A percentile compares a stretch with the other conserved stretches of the same genome.
phyloP scores from a whole-genome alignment of 1,140 invertebrate species.

The Philotrypesis tridentata region DNA sequence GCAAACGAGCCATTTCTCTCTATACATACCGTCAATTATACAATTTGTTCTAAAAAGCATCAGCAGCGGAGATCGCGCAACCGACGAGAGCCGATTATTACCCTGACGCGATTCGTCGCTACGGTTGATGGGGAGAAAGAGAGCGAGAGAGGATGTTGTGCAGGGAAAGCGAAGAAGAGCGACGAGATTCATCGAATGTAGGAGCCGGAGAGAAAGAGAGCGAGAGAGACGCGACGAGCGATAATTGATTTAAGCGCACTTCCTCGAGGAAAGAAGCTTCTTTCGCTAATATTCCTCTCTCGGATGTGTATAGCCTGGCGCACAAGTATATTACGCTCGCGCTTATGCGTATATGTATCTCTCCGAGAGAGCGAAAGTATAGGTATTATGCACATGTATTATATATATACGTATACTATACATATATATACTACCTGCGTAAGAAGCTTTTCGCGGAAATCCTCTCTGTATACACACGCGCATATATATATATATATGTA shows the following conservation, averaged over 20 bases:
- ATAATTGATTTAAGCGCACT: slow-evolving; percentile 21
- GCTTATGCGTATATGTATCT: no score
- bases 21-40: slow-evolving; percentile 22
- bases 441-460: slow-evolving; percentile 19
- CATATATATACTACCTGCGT: not conserved
- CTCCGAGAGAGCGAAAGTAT: not conserved
- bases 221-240: not conserved
- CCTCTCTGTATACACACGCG: not conserved
- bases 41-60: slow-evolving; percentile 19
- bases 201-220: not conserved
- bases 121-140: no score
- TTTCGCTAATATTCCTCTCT: not conserved
- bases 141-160: not conserved
- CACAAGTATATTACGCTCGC: no score
- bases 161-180: not conserved
- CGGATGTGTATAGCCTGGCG: no score
- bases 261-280: not conserved
- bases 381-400: no score
- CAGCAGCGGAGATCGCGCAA: not conserved
- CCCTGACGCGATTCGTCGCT: not conserved
- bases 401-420: no score
- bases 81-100: not conserved
- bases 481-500: no score
- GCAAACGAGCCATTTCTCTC: not conserved
- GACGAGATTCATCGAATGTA: not conserved